A percentile compares a stretch with the other conserved stretches of the same genome.
These are phyloP conservation scores for Elymnias hypermnestra DNA, from an alignment of 1,140 invertebrate species.

Conservation along the genomic window DNA sequence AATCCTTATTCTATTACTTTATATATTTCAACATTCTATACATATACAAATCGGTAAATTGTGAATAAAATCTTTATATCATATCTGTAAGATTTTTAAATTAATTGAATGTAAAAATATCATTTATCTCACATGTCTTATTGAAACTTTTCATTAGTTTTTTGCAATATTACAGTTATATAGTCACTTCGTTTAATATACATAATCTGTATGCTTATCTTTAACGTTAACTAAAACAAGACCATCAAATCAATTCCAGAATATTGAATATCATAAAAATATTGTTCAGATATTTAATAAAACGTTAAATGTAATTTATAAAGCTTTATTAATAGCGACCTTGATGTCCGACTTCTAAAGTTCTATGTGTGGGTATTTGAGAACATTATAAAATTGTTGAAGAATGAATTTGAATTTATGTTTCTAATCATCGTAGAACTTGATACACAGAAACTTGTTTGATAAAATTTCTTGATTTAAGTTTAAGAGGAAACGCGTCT, in stretches of 20 bases:
- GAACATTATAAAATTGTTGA: slow-evolving; percentile 30
- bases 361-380: slow-evolving; percentile 25
- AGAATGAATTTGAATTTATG: slow-evolving; percentile 39
- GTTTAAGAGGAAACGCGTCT: slow-evolving; percentile 1
- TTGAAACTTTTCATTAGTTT: no score
- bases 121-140: no score
- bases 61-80: no score
- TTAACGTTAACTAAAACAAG: no score
- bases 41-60: no score
- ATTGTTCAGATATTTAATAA: slow-evolving; percentile 16
- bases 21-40: no score
- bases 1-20: neutral
- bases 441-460: slow-evolving; percentile 19
- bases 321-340: slow-evolving; percentile 22
- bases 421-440: slow-evolving; percentile 19
- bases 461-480: slow-evolving; percentile 18
- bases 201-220: no score
- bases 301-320: slow-evolving; percentile 12
- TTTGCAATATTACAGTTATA: no score
- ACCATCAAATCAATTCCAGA: slow-evolving; percentile 12
- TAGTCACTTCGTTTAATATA: no score
- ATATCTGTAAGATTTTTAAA: no score
- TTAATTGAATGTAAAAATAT: no score
- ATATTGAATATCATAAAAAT: slow-evolving; percentile 20
- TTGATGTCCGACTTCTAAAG: slow-evolving; percentile 25